Evolutionary conservation across 2,113 vertebrate species (phyloP), one percentile per base, ranked within the genome.

Genomic region (Anguilla rostrata): DNA sequence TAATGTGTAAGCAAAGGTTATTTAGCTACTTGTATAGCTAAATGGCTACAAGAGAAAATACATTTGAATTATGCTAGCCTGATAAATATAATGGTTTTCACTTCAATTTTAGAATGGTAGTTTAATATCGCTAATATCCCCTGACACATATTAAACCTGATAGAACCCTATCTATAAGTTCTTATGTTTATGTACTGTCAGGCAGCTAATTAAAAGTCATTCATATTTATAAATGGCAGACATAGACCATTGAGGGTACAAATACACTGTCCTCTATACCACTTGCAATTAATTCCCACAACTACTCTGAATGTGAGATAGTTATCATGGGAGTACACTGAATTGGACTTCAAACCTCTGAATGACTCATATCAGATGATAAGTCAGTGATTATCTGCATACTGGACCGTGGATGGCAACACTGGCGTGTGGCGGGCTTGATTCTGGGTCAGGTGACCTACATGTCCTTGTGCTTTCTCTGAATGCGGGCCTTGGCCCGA

Each of bases 391-490:
- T 15, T 60, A 15, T 60, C 56, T 18, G 14, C 56, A 60, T 20
- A 66, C 0, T 66, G 60, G 60, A 3, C 60, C 18, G 8, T 66
- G 60, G 60, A 20, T 8, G 5, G 5, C 26, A 3, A 39, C 14
- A 57, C 1, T 41, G 34, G 18, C 22, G 22, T 26, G 40, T 49
- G 14, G 2, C 5, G 39, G 15, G 41, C 14, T 49, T 3, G 40
- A 7, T 57, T 57, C 39, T 16, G 26, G 57, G 16, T 16, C 3
- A 14, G 85, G 40, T 82, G 57, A 95, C 98, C 95, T 92, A 99
- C 98, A 97, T 91, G 81, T 97, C 96, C 90, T 91, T 92, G 29
- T 95, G 95, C 82, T 94, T 95, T 87, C 96, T 96, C 91, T 97
- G 94, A 90, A 89, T 95, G 84, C 95, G 94, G 75, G 94, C 94